Base-by-base conservation (phyloP, 2,797 vertebrate species). In the Pristis pectinata region DNA sequence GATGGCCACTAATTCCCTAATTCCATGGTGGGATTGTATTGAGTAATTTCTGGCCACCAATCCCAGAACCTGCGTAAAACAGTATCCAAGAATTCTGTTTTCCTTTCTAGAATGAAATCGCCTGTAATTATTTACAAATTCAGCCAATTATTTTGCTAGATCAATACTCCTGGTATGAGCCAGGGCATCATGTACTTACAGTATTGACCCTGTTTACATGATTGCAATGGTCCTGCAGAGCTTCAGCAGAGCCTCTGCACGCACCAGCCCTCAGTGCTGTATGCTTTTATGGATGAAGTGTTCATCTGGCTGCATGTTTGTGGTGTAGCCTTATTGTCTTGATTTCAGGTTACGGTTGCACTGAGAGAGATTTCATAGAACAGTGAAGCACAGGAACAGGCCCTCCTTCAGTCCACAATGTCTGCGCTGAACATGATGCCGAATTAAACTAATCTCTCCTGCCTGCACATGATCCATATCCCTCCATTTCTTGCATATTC, bases 1-100 rank as follows among this genome's bases (percentile, higher is more conserved):
- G 56, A 30, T 87, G 83, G 83, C 87, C 8, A 59, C 87, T 30
- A 87, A 87, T 87, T 34, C n/a, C 87, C 83, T 87, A 30, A 87
- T 87, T 87, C 56, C 83, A 53, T 83, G 87, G 53, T 10, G 56
- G 24, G 87, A 59, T 59, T 13, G 56, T 11, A 15, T 87, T 53
- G 83, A 83, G 79, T 83, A n/a, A 34, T 59, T 59, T 49, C 19
- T 87, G 53, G n/a, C 53, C 34, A 27, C 83, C 83, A 59, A 27
- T 22, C 59, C 49, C 27, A 15, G 83, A 53, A 13, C 49, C 30
- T 30, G 49, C 13, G 76, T 87, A 41, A 9, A 41, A 79, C 34
- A 79, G 77, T 19, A 37, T 79, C 77, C 77, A 6, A 41, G 37
- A 79, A 41, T 77, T 41, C 77, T 79, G 34, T 13, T 79, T 41